Evolutionary conservation across 2,888 invertebrate genomes (phyloP), one percentile per base, ranked within the genome.

Genomic region (Machimus atricapillus): DNA sequence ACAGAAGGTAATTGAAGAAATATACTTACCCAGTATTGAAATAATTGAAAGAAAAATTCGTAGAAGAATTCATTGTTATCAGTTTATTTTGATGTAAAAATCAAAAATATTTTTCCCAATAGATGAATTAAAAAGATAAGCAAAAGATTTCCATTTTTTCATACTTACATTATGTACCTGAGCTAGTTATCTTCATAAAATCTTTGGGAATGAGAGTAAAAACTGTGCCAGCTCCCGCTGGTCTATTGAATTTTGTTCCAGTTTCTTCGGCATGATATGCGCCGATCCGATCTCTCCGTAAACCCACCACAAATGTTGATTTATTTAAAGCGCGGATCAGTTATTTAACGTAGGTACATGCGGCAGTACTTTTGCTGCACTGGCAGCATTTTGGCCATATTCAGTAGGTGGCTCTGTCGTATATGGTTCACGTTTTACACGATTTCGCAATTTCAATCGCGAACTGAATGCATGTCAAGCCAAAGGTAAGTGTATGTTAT

Each of bases 351-450:
- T 66, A 66, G 77, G n/a, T 19, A 37, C 77, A 37, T 37, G 74
- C 31, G 12, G 74, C 16, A 8, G 74, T 31, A 27, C 14, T 74
- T 27, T 31, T 27, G 77, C 77, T 37, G n/a, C 77, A 37, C 2
- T 77, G 77, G 19, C 77, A 16, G 40, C 77, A 40, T 77, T 77
- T 40, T 77, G 77, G 77, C 77, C 77, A 77, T 77, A 77, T 77
- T 40, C 77, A 77, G 77, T 77, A 77, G 77, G 77, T 77, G 77
- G 77, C 77, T 77, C 77, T n/a, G 14, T 19, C 77, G 37, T 37
- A 77, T 77, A 77, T 77, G 77, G 77, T 77, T 37, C 77, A 77
- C 77, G 77, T 34, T 77, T 77, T 77, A 77, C 77, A 77, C 23
- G 37, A 77, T 77, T 77, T 77, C 77, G 34, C 40, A 77, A 77